Conservation (phyloP, 2,113 vertebrate species). For the Willisornis vidua region DNA sequence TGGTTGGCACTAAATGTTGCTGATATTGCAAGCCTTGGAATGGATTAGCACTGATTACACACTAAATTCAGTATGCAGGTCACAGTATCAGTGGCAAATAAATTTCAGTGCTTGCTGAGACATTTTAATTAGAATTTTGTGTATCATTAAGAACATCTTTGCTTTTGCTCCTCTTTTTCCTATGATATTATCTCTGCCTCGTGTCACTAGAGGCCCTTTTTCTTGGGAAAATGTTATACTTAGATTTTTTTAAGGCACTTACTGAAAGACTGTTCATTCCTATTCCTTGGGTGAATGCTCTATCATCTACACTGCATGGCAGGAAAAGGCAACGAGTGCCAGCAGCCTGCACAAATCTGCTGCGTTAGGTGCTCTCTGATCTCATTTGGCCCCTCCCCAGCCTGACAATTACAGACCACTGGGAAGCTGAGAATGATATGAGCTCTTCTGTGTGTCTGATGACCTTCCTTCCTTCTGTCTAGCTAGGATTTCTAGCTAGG, state of each 20-base stretch:
- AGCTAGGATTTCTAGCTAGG: not conserved
- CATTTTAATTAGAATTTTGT: constrained; percentile 28
- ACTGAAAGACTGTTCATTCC: not conserved
- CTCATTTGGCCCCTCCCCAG: not conserved
- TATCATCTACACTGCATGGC: not conserved
- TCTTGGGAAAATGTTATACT: not conserved
- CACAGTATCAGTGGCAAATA: constrained; percentile 19
- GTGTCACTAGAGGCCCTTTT: not conserved
- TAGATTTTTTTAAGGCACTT: not conserved
- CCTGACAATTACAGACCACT: not conserved
- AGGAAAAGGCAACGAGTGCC: not conserved
- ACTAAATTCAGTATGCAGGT: not conserved
- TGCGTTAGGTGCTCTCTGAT: not conserved
- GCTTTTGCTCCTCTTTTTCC: not conserved
- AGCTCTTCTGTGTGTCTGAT: not conserved
- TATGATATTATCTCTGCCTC: not conserved
- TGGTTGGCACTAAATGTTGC: not conserved
- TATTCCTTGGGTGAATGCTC: not conserved
- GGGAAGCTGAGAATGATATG: not conserved
- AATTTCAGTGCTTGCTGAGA: not conserved
- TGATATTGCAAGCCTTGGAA: not conserved
- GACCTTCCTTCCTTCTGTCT: not conserved
- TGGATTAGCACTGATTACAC: not conserved
- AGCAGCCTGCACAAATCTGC: not conserved
- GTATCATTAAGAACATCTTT: not conserved